phyloP scores from a whole-genome alignment of 1,140 invertebrate genomes.

The Drosophila punjabiensis region DNA sequence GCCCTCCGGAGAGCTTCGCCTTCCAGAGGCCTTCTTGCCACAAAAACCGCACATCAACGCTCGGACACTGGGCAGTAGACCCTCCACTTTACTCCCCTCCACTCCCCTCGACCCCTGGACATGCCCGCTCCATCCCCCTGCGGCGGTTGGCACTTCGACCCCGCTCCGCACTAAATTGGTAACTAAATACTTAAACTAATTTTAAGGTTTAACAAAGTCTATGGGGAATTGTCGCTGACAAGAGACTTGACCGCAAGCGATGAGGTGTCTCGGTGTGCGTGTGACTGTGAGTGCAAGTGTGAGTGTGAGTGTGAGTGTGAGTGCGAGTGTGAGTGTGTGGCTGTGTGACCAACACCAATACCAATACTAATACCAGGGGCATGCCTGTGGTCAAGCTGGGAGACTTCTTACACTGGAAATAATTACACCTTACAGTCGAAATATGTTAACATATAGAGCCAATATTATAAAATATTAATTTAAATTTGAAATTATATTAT shows the following conservation, averaged over 20 bases:
- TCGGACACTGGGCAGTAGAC: conserved; percentile 19
- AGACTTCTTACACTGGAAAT: conserved; percentile 3
- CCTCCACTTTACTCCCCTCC: neutral
- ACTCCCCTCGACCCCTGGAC: neutral
- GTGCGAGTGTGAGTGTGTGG: neutral
- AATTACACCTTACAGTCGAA: fast-evolving
- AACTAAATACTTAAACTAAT: conserved; percentile 84
- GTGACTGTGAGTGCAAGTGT: too few relatives aligned
- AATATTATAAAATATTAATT: too few relatives aligned
- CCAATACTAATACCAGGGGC: conserved; percentile 13
- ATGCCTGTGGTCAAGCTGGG: conserved; percentile 64
- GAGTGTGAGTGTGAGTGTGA: neutral
- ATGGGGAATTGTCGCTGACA: conserved; percentile 67
- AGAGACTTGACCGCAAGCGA: conserved; percentile 72
- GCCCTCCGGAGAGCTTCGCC: neutral
- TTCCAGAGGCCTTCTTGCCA: conserved; percentile 16
- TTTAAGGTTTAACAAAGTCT: conserved; percentile 83
- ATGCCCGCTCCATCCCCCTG: neutral
- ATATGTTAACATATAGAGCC: neutral
- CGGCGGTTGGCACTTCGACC: conserved; percentile 32
- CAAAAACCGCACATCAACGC: conserved; percentile 53
- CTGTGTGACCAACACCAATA: conserved; percentile 7
- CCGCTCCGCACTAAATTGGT: conserved; percentile 67
- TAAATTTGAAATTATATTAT: too few relatives aligned
- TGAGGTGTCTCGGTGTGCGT: conserved; percentile 48